Conservation (phyloP, 2,888 invertebrate species). For the Pseudanteris insignis region DNA sequence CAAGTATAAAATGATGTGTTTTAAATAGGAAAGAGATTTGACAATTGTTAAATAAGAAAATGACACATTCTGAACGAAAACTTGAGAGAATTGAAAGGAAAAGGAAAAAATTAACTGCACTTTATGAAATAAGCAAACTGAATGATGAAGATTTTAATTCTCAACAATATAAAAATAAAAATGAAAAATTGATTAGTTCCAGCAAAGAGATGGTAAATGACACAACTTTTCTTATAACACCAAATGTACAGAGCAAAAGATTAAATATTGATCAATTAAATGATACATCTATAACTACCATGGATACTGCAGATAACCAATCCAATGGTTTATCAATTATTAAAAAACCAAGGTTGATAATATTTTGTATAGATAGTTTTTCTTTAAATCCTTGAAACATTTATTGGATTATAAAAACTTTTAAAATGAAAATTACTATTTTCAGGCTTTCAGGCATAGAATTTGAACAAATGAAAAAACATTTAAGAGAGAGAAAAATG, state of each 20-base stretch:
- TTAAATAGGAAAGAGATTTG: too few species aligned
- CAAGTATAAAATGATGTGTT: too few species aligned
- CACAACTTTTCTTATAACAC: not conserved
- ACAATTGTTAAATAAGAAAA: too few species aligned
- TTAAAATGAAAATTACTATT: too few species aligned
- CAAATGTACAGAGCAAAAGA: constrained; percentile 50
- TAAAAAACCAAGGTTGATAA: constrained; percentile 53
- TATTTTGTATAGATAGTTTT: not conserved
- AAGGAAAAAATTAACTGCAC: constrained; percentile 73
- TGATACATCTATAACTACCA: not conserved
- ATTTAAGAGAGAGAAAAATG: constrained; percentile 68
- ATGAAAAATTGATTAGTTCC: constrained; percentile 34
- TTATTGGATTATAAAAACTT: too few species aligned
- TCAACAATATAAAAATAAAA: constrained; percentile 38
- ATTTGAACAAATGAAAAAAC: constrained; percentile 65
- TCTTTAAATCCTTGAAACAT: too few species aligned
- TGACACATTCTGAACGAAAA: constrained; percentile 68
- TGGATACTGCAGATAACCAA: constrained; percentile 15
- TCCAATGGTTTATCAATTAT: constrained; percentile 35
- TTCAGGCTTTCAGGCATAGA: constrained; percentile 56
- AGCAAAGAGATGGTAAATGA: constrained; percentile 6
- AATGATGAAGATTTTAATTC: constrained; percentile 71
- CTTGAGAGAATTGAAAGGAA: constrained; percentile 71
- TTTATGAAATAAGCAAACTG: constrained; percentile 71
- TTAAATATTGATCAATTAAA: constrained; percentile 12